Evolutionary conservation across 2,888 invertebrate genomes (phyloP), one percentile per base, ranked within the genome.

Genomic region (Podabrus alpinus): DNA sequence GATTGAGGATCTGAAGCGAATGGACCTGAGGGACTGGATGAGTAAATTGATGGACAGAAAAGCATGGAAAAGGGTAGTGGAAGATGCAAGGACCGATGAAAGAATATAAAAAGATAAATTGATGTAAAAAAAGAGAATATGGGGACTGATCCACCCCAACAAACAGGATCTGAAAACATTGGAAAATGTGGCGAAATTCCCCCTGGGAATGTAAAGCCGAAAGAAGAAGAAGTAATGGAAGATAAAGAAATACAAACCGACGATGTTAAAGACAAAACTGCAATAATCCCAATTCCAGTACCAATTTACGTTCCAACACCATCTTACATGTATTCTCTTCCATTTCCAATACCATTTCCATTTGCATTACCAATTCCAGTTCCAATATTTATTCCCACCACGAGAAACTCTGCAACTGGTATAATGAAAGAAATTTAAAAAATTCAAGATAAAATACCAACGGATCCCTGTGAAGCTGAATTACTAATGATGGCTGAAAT

Each of bases 401-500:
- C 97, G 0, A 91, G 95, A 82, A 95, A 96, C 84, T 94, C 95
- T 0, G 91, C 95, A 2, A 93, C 92, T 80, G 95, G 95, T 9
- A 96, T 97, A 64, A 90, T 96, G 87, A 96, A 96, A 84, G 95
- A 96, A 85, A 95, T 97, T 61, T 96, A 96, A 87, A 94, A 94
- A 87, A 95, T 97, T 79, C 95, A 95, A 85, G 95, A 96, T 79
- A 95, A 96, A 87, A 95, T 96, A 88, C 97, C 97, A 0, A 92
- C 95, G 9, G 96, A 97, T 92, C 97, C 97, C 0, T 94, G 95
- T 80, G 97, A 97, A 87, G 97, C 97, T 0, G 97, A 97, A 85
- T 85, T 97, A 73, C 88, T 97, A 15, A 96, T 96, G 95, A 97
- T 97, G 97, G 97, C 97, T 0, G 97, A 97, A 86, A 95, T 96